phyloP scores from a whole-genome alignment of 1,140 invertebrate genomes.

The Panagrolaimus sp. region DNA sequence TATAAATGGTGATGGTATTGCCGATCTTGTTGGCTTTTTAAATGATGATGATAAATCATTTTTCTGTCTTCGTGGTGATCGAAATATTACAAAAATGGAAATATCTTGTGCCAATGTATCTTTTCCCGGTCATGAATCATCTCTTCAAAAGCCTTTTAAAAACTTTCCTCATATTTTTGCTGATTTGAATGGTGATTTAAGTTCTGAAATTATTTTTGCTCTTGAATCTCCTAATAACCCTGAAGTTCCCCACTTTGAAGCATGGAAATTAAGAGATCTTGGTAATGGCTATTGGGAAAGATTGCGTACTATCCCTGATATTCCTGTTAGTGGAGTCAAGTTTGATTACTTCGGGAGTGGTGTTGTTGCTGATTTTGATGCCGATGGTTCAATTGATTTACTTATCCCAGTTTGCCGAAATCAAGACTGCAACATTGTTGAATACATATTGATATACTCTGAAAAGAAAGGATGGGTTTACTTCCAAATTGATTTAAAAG shows the following conservation, averaged over 20 bases:
- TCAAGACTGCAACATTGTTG: constrained; percentile 33
- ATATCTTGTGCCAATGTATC: not conserved
- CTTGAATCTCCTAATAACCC: constrained; percentile 20
- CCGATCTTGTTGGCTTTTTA: constrained; percentile 35
- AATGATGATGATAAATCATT: not conserved
- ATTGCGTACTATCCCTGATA: constrained; percentile 27
- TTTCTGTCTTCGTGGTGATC: constrained; percentile 5
- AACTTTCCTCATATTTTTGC: constrained; percentile 50
- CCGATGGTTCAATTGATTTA: constrained; percentile 49
- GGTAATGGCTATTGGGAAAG: constrained; percentile 18
- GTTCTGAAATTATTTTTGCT: constrained; percentile 51
- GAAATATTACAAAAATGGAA: constrained; percentile 4
- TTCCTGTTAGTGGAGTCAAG: constrained; percentile 5
- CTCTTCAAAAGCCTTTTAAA: constrained; percentile 9
- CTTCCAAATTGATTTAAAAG: constrained; percentile 41
- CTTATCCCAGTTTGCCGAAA: constrained; percentile 48
- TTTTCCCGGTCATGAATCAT: constrained; percentile 27
- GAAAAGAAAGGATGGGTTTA: constrained; percentile 20
- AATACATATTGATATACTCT: constrained; percentile 40
- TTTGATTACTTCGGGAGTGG: constrained; percentile 39
- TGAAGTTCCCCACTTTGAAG: constrained; percentile 29
- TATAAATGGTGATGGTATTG: constrained; percentile 33
- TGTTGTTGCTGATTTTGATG: constrained; percentile 50
- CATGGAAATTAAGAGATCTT: constrained; percentile 34
- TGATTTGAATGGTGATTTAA: constrained; percentile 48